Evolutionary conservation across 2,888 invertebrate species (phyloP).

Genomic region (Sminthurides aquaticus): DNA sequence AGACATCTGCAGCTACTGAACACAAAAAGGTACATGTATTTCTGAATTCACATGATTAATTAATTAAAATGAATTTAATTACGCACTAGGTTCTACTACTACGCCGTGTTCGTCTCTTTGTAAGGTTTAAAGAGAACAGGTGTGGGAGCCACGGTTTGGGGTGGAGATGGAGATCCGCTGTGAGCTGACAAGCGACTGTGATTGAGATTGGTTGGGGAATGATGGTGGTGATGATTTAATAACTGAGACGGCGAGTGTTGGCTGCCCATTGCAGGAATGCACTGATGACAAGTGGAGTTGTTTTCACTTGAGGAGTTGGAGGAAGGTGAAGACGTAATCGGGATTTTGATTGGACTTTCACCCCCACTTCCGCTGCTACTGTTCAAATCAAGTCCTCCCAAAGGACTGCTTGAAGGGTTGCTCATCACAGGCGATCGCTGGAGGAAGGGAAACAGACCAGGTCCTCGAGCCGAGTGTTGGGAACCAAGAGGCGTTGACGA

Average conservation of each 20-base stretch:
- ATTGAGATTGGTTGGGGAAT: conserved; percentile 22
- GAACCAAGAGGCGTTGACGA: conserved; percentile 25
- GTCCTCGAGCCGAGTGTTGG: conserved; percentile 26
- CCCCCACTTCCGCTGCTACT: conserved; percentile 4
- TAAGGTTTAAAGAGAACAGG: conserved; percentile 71
- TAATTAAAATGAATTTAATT: neutral
- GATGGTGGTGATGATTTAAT: conserved; percentile 25
- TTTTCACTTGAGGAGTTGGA: conserved; percentile 37
- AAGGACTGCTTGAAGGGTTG: conserved; percentile 30
- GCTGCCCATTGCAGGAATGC: conserved; percentile 38
- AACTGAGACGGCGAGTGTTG: conserved; percentile 20
- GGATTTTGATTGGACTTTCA: conserved; percentile 31
- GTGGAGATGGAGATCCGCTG: conserved; percentile 44
- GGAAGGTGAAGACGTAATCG: conserved; percentile 41
- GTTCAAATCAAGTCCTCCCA: conserved; percentile 22
- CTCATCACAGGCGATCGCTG: conserved; percentile 26
- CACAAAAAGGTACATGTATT: conserved; percentile 3
- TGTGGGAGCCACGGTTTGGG: conserved; percentile 44
- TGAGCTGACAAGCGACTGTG: conserved; percentile 29
- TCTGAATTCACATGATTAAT: neutral
- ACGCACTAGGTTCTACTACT: no score
- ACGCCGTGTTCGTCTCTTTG: no score
- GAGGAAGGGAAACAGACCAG: conserved; percentile 31
- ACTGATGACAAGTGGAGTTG: conserved; percentile 40
- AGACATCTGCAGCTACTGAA: no score